Base-by-base conservation (phyloP, 1,140 invertebrate genomes). In the Ridgeia piscesae region DNA sequence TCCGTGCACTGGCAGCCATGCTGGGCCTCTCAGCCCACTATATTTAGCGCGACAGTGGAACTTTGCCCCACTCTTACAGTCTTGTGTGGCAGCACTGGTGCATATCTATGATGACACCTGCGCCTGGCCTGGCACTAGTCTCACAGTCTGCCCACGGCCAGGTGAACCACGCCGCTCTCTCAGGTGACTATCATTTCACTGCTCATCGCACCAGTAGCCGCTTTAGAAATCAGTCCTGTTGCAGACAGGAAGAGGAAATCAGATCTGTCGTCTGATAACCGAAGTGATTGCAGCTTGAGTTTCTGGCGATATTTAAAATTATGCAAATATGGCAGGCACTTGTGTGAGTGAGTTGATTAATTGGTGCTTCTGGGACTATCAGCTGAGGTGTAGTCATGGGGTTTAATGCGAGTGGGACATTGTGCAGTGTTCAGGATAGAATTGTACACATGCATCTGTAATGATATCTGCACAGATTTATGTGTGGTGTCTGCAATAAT, bases 41-140 rank as follows among this genome's bases (percentile, higher is more conserved):
- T 77, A 77, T 77, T 77, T 77, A 77, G 58, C 58, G 58, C 58
- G 58, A 77, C 58, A 77, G 58, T 77, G 58, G 58, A 77, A 77
- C 58, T 77, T 77, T 77, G 58, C 58, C 58, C 58, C 58, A 77
- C 58, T 77, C 58, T 77, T 77, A 21, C 58, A 77, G 11, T 77
- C 58, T 77, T 77, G 58, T 27, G 58, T 77, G 27, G 58, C 27
- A 21, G 58, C 58, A 77, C 58, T 77, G 58, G 58, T 77, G 58
- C 58, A 77, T 21, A 77, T 77, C 58, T 77, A 77, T 17, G 58
- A 77, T 77, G 58, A 77, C 58, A 77, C 58, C 58, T 77, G 58
- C 27, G 58, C 17, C n/a, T 77, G 58, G 58, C 58, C 58, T 77
- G 58, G 58, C 58, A 77, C 58, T 77, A 31, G 17, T 4, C 58